phyloP scores from a whole-genome alignment of 2,113 vertebrate genomes.

The Sceloporus undulatus region DNA sequence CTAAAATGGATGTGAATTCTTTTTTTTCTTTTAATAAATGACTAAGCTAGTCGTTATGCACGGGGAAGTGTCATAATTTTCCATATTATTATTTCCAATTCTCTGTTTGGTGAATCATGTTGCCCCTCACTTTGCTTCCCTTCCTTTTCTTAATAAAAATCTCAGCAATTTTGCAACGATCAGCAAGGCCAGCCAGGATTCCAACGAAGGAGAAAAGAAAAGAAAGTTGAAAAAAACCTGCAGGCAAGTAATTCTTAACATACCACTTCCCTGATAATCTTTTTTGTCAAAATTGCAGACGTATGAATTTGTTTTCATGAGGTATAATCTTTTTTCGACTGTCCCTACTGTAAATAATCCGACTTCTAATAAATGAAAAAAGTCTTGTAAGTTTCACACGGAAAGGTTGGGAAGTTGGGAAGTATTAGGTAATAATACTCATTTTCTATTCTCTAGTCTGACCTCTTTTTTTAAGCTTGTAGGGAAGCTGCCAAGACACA shows the following conservation, averaged over 20 bases:
- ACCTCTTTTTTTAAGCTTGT: too few relatives aligned
- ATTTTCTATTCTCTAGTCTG: background rate
- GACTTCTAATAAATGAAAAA: background rate
- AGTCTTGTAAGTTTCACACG: background rate
- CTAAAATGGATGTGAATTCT: background rate
- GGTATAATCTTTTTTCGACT: background rate
- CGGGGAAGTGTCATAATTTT: background rate
- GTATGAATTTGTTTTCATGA: too few relatives aligned
- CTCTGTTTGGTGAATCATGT: background rate
- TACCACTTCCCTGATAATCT: background rate
- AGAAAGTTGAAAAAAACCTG: conserved; percentile 54
- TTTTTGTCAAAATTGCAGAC: background rate
- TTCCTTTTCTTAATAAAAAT: conserved; percentile 72
- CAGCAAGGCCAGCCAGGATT: conserved; percentile 92
- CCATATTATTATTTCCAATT: background rate
- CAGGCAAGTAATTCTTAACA: conserved; percentile 69
- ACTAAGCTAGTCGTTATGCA: background rate
- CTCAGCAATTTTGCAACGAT: conserved; percentile 95
- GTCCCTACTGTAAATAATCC: background rate
- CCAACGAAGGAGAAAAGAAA: conserved; percentile 78
- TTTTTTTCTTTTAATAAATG: background rate
- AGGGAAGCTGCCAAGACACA: too few relatives aligned
- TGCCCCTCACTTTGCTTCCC: conserved; percentile 30
- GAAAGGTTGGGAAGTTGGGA: background rate
- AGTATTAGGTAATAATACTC: too few relatives aligned